phyloP scores from a whole-genome alignment of 2,113 vertebrate genomes.

The Todiramphus saurophagus region DNA sequence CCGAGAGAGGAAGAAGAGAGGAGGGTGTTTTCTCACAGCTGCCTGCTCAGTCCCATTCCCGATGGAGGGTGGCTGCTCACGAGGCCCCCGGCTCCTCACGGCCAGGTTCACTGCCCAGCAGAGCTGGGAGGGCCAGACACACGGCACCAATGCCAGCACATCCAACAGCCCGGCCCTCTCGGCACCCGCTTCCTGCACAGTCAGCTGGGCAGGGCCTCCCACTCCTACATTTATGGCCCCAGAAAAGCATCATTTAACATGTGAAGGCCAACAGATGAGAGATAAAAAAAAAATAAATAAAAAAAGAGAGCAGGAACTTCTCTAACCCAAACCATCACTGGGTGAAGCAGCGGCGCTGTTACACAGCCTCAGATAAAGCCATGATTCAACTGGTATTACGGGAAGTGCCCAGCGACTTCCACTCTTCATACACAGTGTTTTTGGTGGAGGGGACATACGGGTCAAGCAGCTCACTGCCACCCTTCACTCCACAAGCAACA shows the following conservation, averaged over 20 bases:
- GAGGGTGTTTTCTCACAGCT: background rate
- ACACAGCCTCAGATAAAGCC: background rate
- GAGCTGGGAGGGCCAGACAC: background rate
- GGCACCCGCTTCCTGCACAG: background rate
- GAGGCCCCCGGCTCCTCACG: background rate
- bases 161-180: background rate
- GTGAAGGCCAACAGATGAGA: background rate
- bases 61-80: background rate
- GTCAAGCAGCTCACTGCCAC: background rate
- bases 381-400: fast-evolving
- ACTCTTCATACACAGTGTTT: fast-evolving
- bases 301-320: background rate
- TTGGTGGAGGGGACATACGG: background rate
- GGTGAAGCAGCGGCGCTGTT: fast-evolving
- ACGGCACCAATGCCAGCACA: fast-evolving
- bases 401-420: background rate
- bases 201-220: background rate
- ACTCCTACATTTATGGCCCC: background rate
- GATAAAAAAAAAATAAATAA: too few relatives aligned
- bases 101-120: background rate
- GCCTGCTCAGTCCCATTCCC: background rate
- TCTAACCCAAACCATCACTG: background rate
- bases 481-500: background rate
- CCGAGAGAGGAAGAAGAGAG: background rate
- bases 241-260: background rate